Conservation (phyloP, 1,140 invertebrate genomes). For the Ostrea edulis region DNA sequence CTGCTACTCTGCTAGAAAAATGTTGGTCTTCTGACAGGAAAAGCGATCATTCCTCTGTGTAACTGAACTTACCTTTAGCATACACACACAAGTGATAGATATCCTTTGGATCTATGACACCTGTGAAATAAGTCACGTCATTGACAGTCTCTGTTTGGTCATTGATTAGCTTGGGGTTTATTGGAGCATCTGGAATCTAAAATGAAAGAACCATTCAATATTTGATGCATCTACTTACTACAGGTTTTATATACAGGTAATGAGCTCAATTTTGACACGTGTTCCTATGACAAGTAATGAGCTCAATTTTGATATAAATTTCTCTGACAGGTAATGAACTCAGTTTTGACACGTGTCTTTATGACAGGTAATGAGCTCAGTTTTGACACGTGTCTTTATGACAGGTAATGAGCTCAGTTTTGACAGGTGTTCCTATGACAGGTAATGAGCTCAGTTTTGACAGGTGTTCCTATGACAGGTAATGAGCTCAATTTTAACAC, state of each 20-base stretch:
- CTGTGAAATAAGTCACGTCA: background rate
- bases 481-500: too few species aligned
- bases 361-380: too few species aligned
- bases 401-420: too few species aligned
- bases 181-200: background rate
- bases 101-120: background rate
- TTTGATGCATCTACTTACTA: background rate
- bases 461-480: too few species aligned
- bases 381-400: too few species aligned
- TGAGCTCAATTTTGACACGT: background rate
- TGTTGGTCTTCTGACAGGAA: too few species aligned
- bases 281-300: background rate
- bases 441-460: too few species aligned
- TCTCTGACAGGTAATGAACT: too few species aligned
- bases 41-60: background rate
- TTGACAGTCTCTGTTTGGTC: background rate
- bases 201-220: background rate
- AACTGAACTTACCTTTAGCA: background rate
- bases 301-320: too few species aligned
- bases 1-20: too few species aligned
- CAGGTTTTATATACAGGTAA: background rate
- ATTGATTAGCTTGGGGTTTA: background rate
- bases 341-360: too few species aligned
- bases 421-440: too few species aligned
- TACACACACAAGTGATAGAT: background rate